Conservation (phyloP, 2,888 invertebrate species). For the Nowickia ferox region DNA sequence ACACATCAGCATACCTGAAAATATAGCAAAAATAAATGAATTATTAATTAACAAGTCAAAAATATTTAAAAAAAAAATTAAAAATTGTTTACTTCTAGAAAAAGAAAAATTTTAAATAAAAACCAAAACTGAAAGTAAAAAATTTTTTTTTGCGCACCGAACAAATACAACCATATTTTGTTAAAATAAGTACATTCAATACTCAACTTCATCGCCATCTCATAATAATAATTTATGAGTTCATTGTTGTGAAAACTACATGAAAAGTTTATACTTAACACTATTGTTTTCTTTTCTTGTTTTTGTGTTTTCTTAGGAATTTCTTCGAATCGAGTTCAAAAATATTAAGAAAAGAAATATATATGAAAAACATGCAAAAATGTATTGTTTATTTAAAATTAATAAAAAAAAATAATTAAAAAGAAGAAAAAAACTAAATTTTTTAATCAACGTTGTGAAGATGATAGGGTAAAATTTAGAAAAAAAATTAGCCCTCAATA, state of each 20-base stretch:
- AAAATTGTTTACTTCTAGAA: slow-evolving; percentile 46
- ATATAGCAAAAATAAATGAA: slow-evolving; percentile 12
- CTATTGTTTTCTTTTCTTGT: background rate
- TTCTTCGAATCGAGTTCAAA: slow-evolving; percentile 21
- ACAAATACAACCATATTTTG: slow-evolving; percentile 20
- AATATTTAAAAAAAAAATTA: slow-evolving; percentile 12
- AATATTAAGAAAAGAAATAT: background rate
- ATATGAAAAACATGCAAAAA: background rate
- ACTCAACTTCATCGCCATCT: slow-evolving; percentile 22
- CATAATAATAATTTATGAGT: slow-evolving; percentile 37
- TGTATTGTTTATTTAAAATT: slow-evolving; percentile 28
- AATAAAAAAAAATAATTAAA: background rate
- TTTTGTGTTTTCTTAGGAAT: background rate
- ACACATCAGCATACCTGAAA: slow-evolving; percentile 49
- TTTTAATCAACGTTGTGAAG: background rate
- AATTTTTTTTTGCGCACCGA: slow-evolving; percentile 57
- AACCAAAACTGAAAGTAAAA: slow-evolving; percentile 1
- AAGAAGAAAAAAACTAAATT: background rate
- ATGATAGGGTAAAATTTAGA: background rate
- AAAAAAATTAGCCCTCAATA: background rate
- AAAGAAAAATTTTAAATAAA: background rate
- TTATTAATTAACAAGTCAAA: background rate
- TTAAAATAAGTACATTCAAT: slow-evolving; percentile 7
- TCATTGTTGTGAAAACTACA: slow-evolving; percentile 44
- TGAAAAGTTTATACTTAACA: slow-evolving; percentile 2